Conservation (phyloP, 2,113 vertebrate genomes). For the Ceratotherium simum region DNA sequence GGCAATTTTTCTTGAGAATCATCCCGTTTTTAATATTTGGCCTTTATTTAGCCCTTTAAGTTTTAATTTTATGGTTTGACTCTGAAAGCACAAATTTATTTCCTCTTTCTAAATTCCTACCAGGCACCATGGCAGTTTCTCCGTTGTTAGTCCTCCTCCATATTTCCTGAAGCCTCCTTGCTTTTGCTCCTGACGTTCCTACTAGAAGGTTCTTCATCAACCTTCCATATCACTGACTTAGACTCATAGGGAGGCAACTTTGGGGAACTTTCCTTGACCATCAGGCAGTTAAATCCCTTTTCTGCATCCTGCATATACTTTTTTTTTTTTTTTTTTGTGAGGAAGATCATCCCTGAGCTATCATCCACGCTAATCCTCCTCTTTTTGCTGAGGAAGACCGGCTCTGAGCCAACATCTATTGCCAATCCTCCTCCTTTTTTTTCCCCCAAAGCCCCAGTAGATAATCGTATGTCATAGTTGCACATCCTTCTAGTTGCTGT, state of each 20-base stretch:
- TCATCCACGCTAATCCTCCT: no score
- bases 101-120: background rate
- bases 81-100: background rate
- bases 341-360: no score
- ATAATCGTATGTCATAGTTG: no score
- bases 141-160: background rate
- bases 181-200: background rate
- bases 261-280: background rate
- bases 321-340: no score
- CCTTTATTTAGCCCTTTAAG: background rate
- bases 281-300: background rate
- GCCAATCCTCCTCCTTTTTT: no score
- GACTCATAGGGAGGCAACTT: background rate
- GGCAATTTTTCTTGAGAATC: background rate
- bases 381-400: no score
- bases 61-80: slow-evolving; percentile 13
- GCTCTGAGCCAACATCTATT: no score
- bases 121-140: background rate
- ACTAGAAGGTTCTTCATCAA: background rate
- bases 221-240: background rate
- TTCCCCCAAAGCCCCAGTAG: no score
- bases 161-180: background rate
- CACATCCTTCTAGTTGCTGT: no score
- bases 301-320: background rate
- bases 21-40: background rate